Evolutionary conservation across 2,888 invertebrate genomes (phyloP), one percentile per base, ranked within the genome.

Genomic region (Drosophila longiperda): DNA sequence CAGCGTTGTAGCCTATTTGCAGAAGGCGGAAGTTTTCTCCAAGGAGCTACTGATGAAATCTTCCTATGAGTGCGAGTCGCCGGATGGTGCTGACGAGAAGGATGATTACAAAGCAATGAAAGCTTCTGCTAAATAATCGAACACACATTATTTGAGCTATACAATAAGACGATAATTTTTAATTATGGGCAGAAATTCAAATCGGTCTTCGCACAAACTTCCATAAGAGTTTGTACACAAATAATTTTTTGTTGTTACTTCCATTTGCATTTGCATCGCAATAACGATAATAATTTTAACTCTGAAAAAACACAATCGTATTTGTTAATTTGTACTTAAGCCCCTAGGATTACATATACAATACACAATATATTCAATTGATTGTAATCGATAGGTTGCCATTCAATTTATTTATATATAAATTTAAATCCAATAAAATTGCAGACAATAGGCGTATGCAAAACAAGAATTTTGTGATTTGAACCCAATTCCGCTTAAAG

Each of bases 31-130:
- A 12, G 95, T 97, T 55, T 95, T 97, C 84, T 95, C 96, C 63
- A 98, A 98, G 92, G 96, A 96, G 88, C 97, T 96, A 59, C 92
- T 98, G 88, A 97, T 97, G 80, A 93, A 98, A 83, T 96, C 97
- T 70, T 98, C 98, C 9, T 99, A 97, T 92, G 98, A 98, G 88
- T 98, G 98, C 91, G 98, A 99, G 93, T 96, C 97, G 26, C 98
- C 98, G 0, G 97, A 97, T 79, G 97, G 96, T 93, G 96, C 96
- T 83, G 95, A 96, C 78, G 98, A 99, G 92, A 98, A 97, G 92
- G 98, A 98, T 91, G 95, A 98, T 78, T 96, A 96, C 92, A 98
- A 98, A 93, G 94, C 94, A 80, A 93, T 97, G 70, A 96, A 95
- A 93, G 95, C 93, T 69, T 94, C 94, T 83, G 12, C 55, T 38